Evolutionary conservation across 2,888 invertebrate genomes (phyloP).

Genomic region (Gymnoscelis rufifasciata): DNA sequence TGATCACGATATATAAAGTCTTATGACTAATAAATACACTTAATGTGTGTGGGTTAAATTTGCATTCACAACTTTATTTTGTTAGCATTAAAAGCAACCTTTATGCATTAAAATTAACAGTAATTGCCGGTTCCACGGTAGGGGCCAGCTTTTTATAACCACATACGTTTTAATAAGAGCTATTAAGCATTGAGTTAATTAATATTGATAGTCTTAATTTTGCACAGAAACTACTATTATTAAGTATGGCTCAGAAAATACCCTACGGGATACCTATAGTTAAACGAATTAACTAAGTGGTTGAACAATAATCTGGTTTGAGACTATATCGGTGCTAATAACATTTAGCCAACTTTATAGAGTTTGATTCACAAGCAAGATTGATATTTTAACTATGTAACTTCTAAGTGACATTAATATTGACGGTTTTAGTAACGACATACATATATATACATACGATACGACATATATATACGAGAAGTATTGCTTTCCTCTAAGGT

Average conservation of each 20-base stretch:
- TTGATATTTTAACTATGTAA: too few relatives aligned
- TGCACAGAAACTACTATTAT: background rate
- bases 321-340: background rate
- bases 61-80: too few relatives aligned
- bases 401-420: too few relatives aligned
- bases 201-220: slow-evolving; percentile 12
- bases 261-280: background rate
- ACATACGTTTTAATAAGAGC: slow-evolving; percentile 23
- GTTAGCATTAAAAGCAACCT: too few relatives aligned
- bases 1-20: too few relatives aligned
- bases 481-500: too few relatives aligned
- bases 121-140: background rate
- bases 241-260: slow-evolving; percentile 3
- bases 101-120: too few relatives aligned
- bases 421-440: too few relatives aligned
- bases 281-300: background rate
- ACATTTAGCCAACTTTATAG: background rate
- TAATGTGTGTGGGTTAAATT: too few relatives aligned
- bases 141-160: slow-evolving; percentile 10
- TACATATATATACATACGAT: too few relatives aligned
- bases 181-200: slow-evolving; percentile 11
- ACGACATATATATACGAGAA: too few relatives aligned
- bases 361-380: background rate
- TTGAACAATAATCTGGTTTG: background rate
- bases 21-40: too few relatives aligned